A percentile compares a stretch with the other conserved stretches of the same genome.
Evolutionary conservation across 2,113 vertebrate species (phyloP).

Genomic region (Phrynosoma platyrhinos): DNA sequence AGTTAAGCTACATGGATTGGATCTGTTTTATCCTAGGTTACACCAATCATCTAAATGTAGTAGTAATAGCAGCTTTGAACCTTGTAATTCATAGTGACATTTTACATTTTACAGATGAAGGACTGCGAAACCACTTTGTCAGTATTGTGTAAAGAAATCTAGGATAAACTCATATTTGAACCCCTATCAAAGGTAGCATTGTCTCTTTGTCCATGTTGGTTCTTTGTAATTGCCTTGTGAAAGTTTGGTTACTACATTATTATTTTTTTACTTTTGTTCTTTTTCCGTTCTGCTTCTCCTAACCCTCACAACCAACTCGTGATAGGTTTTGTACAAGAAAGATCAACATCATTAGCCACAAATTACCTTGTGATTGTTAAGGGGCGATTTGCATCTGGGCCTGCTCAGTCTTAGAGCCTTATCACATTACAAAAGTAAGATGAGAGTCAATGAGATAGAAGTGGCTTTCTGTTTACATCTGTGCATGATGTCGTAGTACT

Average conservation of each 20-base stretch:
- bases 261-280: too few relatives aligned
- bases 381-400: background rate
- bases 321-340: background rate
- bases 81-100: background rate
- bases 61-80: too few relatives aligned
- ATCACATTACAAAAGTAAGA: too few relatives aligned
- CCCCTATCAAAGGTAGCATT: background rate
- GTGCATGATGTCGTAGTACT: too few relatives aligned
- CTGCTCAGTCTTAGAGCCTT: background rate
- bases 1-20: background rate
- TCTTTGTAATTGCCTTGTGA: background rate
- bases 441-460: too few relatives aligned
- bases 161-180: background rate
- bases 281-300: background rate
- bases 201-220: background rate
- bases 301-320: background rate
- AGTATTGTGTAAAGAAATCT: background rate
- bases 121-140: too few relatives aligned
- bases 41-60: background rate
- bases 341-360: too few relatives aligned
- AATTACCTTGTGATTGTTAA: background rate
- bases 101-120: background rate
- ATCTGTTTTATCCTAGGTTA: background rate
- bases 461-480: too few relatives aligned
- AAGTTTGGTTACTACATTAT: background rate